Evolutionary conservation across 1,140 invertebrate genomes (phyloP), one percentile per base, ranked within the genome.

Genomic region (Ceratitis capitata): DNA sequence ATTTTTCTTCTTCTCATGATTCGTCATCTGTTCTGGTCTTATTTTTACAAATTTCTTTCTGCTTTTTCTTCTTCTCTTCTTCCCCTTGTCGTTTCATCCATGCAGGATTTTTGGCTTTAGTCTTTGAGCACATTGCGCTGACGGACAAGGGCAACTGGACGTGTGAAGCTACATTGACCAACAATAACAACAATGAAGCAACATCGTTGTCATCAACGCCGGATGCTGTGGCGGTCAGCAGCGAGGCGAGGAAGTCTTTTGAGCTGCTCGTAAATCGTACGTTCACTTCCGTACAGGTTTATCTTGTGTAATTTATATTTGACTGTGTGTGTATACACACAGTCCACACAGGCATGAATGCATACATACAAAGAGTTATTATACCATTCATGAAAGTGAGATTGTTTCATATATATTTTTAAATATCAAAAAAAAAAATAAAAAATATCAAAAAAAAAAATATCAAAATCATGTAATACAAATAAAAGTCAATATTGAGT

Each of bases 191-290:
- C 87, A 53, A 58, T 29, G 82, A 83, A 29, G 53, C 82, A 7
- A 47, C 84, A 64, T 45, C 69, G 45, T 16, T 39, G 45, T 35
- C 42, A 78, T 19, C 69, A 78, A 78, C 39, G 32, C 19, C 69
- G 35, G 69, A 78, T 47, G 35, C 69, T 23, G 39, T 87, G 86
- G 86, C 87, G 83, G 87, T 87, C 39, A 85, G 86, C 45, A 86
- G 88, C 32, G 88, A 88, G 78, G 86, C 87, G 53, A 87, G 85
- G 84, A 89, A 88, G 85, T 91, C 89, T 85, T 92, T 92, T 88
- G 91, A 91, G 86, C 89, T 92, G 47, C 89, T 92, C 86, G 90
- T 92, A 84, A 90, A 91, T 89, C 91, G 92, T 92, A 91, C 89
- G 92, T 91, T 78, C 7, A 78, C 69, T 78, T 78, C 69, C 69